Conservation (phyloP, 2,797 vertebrate species). For the Monodelphis domestica region DNA sequence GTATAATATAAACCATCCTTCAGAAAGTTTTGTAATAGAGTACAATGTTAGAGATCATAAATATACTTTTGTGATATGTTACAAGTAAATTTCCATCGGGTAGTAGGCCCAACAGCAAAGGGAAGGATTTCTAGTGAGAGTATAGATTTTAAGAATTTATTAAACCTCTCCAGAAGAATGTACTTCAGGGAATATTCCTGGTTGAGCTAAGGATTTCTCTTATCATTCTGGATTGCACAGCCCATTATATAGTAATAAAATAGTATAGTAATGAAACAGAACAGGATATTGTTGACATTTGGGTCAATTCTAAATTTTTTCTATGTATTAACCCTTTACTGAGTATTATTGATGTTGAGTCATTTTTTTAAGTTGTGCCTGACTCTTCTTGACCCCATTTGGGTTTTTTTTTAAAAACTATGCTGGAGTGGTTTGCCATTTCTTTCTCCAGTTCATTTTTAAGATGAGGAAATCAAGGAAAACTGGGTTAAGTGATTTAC, state of each 20-base stretch:
- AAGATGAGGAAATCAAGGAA: too few relatives aligned
- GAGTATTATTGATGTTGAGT: too few relatives aligned
- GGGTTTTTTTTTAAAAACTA: too few relatives aligned
- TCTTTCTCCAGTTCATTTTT: too few relatives aligned
- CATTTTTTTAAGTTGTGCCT: too few relatives aligned
- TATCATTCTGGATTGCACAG: slow-evolving; percentile 14
- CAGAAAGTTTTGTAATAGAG: slow-evolving; percentile 5
- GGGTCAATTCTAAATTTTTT: slow-evolving; percentile 14
- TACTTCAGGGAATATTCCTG: slow-evolving; percentile 7
- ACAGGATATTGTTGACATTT: neutral
- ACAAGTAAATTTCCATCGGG: slow-evolving; percentile 24
- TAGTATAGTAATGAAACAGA: slow-evolving; percentile 17
- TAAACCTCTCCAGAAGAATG: slow-evolving; percentile 5
- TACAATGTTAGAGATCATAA: slow-evolving; percentile 38
- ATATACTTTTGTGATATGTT: slow-evolving; percentile 15
- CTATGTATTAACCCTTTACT: slow-evolving; percentile 29
- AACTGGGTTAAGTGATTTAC: too few relatives aligned
- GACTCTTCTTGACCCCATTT: too few relatives aligned
- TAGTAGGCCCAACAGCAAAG: neutral
- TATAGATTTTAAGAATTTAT: slow-evolving; percentile 22
- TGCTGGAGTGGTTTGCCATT: too few relatives aligned
- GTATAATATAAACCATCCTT: slow-evolving; percentile 1
- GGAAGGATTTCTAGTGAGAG: neutral
- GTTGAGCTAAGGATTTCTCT: slow-evolving; percentile 36
- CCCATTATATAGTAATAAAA: slow-evolving; percentile 24